phyloP scores from a whole-genome alignment of 2,113 vertebrate species.

The Rhabdomys dilectus region DNA sequence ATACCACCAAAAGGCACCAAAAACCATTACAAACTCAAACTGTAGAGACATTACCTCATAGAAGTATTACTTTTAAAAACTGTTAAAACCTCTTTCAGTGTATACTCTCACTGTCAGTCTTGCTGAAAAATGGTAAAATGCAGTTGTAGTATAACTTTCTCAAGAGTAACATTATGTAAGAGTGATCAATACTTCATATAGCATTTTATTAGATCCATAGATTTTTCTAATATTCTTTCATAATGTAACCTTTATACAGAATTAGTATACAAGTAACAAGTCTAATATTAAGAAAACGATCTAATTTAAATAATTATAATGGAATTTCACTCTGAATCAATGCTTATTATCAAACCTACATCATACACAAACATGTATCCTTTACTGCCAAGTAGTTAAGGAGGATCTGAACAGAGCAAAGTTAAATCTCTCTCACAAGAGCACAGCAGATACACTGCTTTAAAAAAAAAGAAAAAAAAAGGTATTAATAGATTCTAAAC shows the following conservation, averaged over 20 bases:
- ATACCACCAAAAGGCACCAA: conserved; percentile 9
- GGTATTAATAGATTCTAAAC: background rate
- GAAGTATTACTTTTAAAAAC: background rate
- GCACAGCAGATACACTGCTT: background rate
- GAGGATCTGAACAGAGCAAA: background rate
- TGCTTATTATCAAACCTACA: background rate
- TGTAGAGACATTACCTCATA: background rate
- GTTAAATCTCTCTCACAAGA: background rate
- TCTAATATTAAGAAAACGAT: conserved; percentile 38
- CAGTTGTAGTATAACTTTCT: background rate
- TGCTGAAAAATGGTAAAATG: conserved; percentile 5
- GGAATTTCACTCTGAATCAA: background rate
- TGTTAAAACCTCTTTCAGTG: background rate
- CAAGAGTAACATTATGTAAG: background rate
- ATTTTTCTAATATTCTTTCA: conserved; percentile 25
- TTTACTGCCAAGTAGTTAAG: background rate
- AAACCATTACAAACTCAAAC: background rate
- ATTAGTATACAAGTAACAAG: background rate
- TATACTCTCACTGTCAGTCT: background rate
- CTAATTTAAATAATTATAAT: background rate
- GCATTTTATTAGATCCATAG: background rate
- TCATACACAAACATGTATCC: background rate
- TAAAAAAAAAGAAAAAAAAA: background rate
- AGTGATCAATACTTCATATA: background rate
- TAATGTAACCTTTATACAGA: conserved; percentile 24